phyloP scores from a whole-genome alignment of 2,113 vertebrate genomes.

The Desmodus rotundus region DNA sequence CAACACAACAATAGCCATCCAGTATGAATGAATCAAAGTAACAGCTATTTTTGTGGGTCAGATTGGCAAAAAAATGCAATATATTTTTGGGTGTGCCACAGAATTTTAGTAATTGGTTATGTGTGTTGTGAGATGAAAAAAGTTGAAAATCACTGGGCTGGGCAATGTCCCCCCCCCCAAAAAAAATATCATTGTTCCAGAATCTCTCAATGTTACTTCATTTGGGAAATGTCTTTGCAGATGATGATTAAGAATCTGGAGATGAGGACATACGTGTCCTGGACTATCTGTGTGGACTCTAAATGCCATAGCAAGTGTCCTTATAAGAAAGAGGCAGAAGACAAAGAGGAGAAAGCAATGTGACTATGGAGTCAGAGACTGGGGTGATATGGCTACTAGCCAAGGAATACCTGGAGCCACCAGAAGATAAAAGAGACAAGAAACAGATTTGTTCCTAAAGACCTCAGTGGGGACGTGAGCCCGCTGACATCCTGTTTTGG shows the following conservation, averaged over 20 bases:
- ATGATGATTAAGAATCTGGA: not conserved
- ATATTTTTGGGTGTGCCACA: not conserved
- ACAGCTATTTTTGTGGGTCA: not conserved
- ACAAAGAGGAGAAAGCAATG: not conserved
- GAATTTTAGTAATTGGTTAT: not conserved
- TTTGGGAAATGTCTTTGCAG: not conserved
- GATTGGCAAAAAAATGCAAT: not conserved
- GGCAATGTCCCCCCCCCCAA: not conserved
- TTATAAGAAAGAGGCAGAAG: not conserved
- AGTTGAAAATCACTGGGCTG: not conserved
- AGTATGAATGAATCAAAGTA: not conserved
- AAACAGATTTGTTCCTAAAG: not conserved
- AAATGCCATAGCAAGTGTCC: not conserved
- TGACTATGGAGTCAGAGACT: not conserved
- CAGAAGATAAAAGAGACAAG: not conserved
- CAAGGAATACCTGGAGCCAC: not conserved
- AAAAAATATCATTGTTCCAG: not conserved
- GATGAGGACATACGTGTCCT: not conserved
- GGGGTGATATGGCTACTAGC: not conserved
- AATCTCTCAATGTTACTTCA: not conserved
- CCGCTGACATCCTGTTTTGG: not conserved
- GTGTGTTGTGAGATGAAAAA: not conserved
- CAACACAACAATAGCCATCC: not conserved
- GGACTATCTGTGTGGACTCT: not conserved
- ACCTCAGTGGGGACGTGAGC: no score